Conservation (phyloP, 2,888 invertebrate genomes). For the Meloe dianella region DNA sequence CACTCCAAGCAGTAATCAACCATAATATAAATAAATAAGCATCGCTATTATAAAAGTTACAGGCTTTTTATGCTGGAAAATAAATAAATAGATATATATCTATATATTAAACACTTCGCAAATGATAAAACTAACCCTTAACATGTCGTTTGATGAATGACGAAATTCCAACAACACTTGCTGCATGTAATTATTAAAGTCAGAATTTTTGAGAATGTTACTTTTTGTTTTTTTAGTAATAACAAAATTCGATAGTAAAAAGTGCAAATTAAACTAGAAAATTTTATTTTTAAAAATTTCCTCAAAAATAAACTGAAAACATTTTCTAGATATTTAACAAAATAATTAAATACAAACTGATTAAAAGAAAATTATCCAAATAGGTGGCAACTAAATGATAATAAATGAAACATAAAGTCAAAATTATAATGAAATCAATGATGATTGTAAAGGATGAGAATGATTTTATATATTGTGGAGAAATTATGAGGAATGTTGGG, state of each 20-base stretch:
- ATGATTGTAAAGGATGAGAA: background rate
- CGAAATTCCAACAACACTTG: conserved; percentile 57
- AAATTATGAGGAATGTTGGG: background rate
- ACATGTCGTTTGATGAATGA: conserved; percentile 57
- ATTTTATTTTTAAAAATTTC: conserved; percentile 1
- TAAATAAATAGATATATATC: conserved; percentile 42
- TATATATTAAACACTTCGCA: conserved; percentile 33
- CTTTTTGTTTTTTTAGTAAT: background rate
- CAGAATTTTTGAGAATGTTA: background rate
- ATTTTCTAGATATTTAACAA: background rate
- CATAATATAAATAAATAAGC: conserved; percentile 42
- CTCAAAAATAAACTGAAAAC: background rate
- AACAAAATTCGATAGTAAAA: background rate
- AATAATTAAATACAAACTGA: conserved; percentile 8
- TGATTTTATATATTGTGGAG: too few species aligned
- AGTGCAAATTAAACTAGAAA: conserved; percentile 3
- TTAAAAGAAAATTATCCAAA: conserved; percentile 11
- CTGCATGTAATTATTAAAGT: conserved; percentile 55
- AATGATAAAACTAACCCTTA: conserved; percentile 56
- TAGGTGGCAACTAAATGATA: background rate
- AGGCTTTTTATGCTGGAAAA: conserved; percentile 34
- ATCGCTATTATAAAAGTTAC: conserved; percentile 33
- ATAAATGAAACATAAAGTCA: background rate
- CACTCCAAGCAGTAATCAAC: conserved; percentile 60
- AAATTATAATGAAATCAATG: background rate